Percentiles rank a stretch among this genome's conserved stretches.
These are phyloP conservation scores for Hafferia zeledoni DNA, from an alignment of 2,797 vertebrate species.

Conservation along the genomic window DNA sequence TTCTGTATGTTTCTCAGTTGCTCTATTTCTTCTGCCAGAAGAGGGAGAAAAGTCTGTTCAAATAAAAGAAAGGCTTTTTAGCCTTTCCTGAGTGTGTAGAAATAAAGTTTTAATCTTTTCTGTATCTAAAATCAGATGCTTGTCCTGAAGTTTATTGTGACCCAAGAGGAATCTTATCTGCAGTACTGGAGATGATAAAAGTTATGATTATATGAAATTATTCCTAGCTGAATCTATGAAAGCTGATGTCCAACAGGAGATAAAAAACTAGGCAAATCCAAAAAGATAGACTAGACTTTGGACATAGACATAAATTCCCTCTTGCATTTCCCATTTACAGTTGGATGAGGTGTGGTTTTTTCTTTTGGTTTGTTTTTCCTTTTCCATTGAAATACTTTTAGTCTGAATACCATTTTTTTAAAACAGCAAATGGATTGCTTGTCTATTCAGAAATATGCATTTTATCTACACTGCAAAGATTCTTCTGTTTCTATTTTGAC, in stretches of 20 bases:
- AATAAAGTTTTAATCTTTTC: background rate
- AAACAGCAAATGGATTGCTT: background rate
- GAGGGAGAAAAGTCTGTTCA: background rate
- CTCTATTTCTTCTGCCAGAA: background rate
- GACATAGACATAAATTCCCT: background rate
- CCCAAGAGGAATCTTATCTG: background rate
- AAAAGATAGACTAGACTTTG: background rate
- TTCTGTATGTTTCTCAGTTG: background rate
- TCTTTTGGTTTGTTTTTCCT: background rate
- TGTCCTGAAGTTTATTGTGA: background rate
- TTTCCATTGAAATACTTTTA: background rate
- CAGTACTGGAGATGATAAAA: background rate
- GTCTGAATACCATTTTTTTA: background rate
- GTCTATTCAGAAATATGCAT: background rate
- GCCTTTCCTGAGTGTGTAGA: background rate
- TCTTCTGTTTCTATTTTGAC: background rate
- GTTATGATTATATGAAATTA: background rate
- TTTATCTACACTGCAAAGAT: background rate
- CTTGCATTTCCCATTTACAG: background rate
- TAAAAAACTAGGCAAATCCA: background rate
- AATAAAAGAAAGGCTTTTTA: background rate
- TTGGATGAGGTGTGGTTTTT: fast-evolving
- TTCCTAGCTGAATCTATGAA: background rate
- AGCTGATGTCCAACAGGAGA: background rate
- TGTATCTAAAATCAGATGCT: background rate